phyloP scores from a whole-genome alignment of 2,113 vertebrate species.

The Dromiciops gliroides region DNA sequence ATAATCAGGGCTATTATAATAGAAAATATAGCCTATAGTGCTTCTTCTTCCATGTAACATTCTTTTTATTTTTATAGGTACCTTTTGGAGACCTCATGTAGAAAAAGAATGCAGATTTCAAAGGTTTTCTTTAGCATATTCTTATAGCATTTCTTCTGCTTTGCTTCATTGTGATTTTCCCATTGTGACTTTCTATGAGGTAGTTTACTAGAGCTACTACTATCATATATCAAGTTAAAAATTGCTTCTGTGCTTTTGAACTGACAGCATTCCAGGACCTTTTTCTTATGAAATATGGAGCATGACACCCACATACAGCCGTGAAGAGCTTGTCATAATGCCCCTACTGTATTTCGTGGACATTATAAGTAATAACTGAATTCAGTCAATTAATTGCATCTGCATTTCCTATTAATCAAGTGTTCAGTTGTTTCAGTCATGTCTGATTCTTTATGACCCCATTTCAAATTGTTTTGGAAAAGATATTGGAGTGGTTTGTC shows the following conservation, averaged over 20 bases:
- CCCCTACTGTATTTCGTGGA: not conserved
- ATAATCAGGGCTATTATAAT: too few species aligned
- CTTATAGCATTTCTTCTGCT: not conserved
- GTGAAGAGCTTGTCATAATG: not conserved
- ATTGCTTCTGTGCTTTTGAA: not conserved
- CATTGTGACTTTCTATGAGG: not conserved
- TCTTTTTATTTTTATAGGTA: not conserved
- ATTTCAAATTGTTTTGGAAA: not conserved
- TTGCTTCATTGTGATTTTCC: not conserved
- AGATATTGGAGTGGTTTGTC: not conserved
- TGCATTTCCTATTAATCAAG: not conserved
- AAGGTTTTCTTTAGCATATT: not conserved
- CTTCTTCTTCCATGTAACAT: not conserved
- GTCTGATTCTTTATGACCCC: not conserved
- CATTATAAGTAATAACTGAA: not conserved
- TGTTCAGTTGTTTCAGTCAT: not conserved
- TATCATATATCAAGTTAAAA: not conserved
- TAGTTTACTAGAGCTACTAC: not conserved
- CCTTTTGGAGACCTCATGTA: not conserved
- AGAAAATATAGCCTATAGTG: not conserved
- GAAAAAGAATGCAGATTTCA: not conserved
- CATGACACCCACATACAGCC: not conserved
- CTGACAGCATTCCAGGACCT: not conserved
- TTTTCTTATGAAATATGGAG: not conserved
- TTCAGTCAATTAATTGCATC: not conserved